Evolutionary conservation across 2,797 vertebrate species (phyloP), one percentile per base, ranked within the genome.

Genomic region (Manis pentadactyla): DNA sequence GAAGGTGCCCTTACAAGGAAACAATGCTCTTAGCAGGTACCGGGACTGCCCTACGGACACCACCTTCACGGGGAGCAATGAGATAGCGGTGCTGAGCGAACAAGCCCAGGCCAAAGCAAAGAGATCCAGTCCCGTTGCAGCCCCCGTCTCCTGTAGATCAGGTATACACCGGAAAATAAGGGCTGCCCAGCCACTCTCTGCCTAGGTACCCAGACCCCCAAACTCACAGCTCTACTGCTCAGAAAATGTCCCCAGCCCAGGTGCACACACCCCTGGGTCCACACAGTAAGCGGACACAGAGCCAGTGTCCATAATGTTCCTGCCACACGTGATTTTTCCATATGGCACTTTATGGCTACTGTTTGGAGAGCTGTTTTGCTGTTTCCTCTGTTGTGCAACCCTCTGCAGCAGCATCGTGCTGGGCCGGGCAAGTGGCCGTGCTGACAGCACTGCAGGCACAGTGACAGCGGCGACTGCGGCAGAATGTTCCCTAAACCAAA

Each of bases 1-100:
- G 71, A 84, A 92, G 49, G 1, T 17, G 84, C 84, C 59, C 7
- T 64, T 46, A 73, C 64, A 55, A 90, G 63, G 42, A 87, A 91
- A 39, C 34, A 75, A n/a, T 34, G 53, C 53, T 51, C 12, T 93
- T 77, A 92, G 79, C 55, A 63, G 39, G 29, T 71, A 12, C 53
- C 6, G 34, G 53, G 21, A 55, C 46, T 25, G 55, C 21, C 25
- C 42, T 55, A 21, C 53, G 34, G 68, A 23, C 34, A 3, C 7
- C 19, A 37, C 27, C 86, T 64, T 69, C 4, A 1, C 15, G 23
- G 53, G 23, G 10, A 90, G 11, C 27, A 19, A 39, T 51, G 49
- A 89, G 69, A 77, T 10, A 75, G 27, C 34, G 57, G 42, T 0
- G 18, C 75, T 25, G 74, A 94, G 71, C 59, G 75, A 53, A 13